Conservation (phyloP, 1,140 invertebrate genomes). For the Ostrea denselamellosa region DNA sequence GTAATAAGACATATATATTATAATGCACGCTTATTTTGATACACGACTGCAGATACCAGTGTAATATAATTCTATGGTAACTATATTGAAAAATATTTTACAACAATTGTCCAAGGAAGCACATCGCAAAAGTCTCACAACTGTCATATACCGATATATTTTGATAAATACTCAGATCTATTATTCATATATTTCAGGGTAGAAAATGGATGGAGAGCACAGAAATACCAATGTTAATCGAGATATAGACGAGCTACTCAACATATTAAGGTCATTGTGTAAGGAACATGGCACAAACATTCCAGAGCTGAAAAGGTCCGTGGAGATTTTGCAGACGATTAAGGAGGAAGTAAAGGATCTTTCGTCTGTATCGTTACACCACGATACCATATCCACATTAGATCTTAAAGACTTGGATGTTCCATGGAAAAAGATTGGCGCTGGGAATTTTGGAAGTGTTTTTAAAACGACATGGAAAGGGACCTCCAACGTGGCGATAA, state of each 20-base stretch:
- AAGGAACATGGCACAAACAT: not conserved
- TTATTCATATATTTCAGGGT: not conserved
- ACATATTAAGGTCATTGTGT: not conserved
- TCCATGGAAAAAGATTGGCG: slow-evolving; percentile 49
- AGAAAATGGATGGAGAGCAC: not conserved
- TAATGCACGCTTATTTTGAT: too few relatives aligned
- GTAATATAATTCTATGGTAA: too few relatives aligned
- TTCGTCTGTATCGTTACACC: not conserved
- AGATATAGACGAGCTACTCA: slow-evolving; percentile 4
- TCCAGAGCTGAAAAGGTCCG: not conserved
- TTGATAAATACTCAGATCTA: too few relatives aligned
- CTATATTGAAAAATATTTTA: too few relatives aligned
- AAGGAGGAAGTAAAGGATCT: slow-evolving; percentile 33
- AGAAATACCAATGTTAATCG: not conserved
- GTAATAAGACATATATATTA: too few relatives aligned
- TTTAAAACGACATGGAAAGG: slow-evolving; percentile 49
- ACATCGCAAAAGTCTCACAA: too few relatives aligned
- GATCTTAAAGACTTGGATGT: not conserved
- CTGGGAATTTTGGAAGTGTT: slow-evolving; percentile 55
- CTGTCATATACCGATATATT: too few relatives aligned
- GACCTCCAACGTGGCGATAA: slow-evolving; percentile 52
- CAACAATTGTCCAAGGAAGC: too few relatives aligned
- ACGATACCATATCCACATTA: slow-evolving; percentile 17
- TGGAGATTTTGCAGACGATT: slow-evolving; percentile 29
- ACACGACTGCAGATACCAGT: too few relatives aligned